Conservation (phyloP, 1,140 invertebrate species). For the Eumeta japonica region DNA sequence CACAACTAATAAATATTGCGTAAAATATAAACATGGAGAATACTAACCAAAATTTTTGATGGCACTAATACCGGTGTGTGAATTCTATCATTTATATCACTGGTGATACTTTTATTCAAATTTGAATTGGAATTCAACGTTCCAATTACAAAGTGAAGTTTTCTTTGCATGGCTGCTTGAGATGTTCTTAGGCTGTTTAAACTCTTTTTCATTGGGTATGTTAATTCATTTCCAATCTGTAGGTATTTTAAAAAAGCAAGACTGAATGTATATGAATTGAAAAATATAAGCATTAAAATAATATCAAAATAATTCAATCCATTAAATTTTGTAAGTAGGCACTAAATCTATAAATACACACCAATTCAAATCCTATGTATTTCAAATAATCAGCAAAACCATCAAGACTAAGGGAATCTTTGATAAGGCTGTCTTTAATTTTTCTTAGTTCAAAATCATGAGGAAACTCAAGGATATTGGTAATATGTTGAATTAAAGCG, state of each 20-base stretch:
- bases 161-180: conserved; percentile 31
- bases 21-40: too few species aligned
- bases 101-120: too few species aligned
- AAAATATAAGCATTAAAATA: not conserved
- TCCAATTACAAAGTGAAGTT: conserved; percentile 29
- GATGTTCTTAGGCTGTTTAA: conserved; percentile 29
- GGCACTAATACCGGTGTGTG: too few species aligned
- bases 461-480: conserved; percentile 37
- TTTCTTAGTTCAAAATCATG: conserved; percentile 27
- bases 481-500: conserved; percentile 27
- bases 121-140: too few species aligned
- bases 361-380: conserved; percentile 37
- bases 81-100: too few species aligned
- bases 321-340: too few species aligned
- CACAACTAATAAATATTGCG: too few species aligned
- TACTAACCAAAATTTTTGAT: too few species aligned
- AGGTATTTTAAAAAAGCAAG: too few species aligned
- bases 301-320: too few species aligned
- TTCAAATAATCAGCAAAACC: conserved; percentile 33
- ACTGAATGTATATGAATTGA: too few species aligned
- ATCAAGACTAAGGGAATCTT: conserved; percentile 18
- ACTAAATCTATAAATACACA: conserved; percentile 20
- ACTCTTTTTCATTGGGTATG: conserved; percentile 26
- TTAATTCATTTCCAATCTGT: conserved; percentile 18
- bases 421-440: conserved; percentile 21